phyloP scores from a whole-genome alignment of 2,888 invertebrate species.

The Hemaris fuciformis region DNA sequence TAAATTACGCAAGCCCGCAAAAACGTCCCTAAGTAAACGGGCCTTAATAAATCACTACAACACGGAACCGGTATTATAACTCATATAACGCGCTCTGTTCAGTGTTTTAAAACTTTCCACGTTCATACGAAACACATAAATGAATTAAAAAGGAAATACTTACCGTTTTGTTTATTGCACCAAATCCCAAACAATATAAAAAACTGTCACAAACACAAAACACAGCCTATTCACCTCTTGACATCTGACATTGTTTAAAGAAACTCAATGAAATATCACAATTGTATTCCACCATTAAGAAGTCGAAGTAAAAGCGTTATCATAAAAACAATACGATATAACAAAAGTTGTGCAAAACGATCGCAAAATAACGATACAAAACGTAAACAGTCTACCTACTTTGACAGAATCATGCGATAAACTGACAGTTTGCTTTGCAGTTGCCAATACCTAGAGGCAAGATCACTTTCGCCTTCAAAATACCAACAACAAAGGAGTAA shows the following conservation, averaged over 20 bases:
- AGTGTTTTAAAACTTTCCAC: conserved; percentile 33
- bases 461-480: conserved; percentile 63
- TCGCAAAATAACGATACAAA: conserved; percentile 79
- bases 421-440: conserved; percentile 61
- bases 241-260: conserved; percentile 75
- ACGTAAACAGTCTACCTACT: conserved; percentile 79
- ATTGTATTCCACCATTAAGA: conserved; percentile 60
- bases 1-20: conserved; percentile 52
- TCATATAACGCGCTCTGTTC: conserved; percentile 27
- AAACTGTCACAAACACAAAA: conserved; percentile 77
- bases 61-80: neutral
- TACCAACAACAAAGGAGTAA: conserved; percentile 21
- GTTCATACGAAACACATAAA: conserved; percentile 28
- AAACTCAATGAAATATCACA: conserved; percentile 54
- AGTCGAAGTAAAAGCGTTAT: conserved; percentile 60
- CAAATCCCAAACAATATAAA: conserved; percentile 78
- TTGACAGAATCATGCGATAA: conserved; percentile 75
- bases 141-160: conserved; percentile 58
- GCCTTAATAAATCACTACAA: neutral
- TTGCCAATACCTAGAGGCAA: conserved; percentile 56
- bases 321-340: conserved; percentile 75
- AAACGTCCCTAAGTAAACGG: conserved; percentile 17
- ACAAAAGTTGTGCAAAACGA: conserved; percentile 76
- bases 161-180: conserved; percentile 75
- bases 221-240: conserved; percentile 78